Conservation (phyloP, 2,113 vertebrate genomes). For the Collichthys lucidus region DNA sequence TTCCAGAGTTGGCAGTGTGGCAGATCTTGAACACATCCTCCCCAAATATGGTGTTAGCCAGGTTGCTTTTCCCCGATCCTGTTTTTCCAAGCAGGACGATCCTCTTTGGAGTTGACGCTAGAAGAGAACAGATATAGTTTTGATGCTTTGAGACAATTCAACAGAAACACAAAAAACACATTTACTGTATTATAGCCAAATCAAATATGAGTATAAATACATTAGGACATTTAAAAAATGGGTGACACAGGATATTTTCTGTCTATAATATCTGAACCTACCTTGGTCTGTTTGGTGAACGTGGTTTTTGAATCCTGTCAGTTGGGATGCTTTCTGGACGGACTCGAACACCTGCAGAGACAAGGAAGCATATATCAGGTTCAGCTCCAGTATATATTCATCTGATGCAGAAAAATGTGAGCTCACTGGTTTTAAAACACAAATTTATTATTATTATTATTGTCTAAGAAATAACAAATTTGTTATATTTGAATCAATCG, state of each 20-base stretch:
- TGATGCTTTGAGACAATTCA: no score
- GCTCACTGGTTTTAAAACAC: background rate
- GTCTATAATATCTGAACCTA: conserved; percentile 18
- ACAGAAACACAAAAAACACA: no score
- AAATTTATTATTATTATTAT: background rate
- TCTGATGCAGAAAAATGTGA: background rate
- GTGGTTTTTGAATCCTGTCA: background rate
- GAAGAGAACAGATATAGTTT: background rate
- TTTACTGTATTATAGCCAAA: background rate
- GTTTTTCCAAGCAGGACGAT: conserved; percentile 71
- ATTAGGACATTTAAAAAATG: background rate
- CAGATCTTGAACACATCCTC: background rate
- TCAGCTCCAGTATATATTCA: background rate
- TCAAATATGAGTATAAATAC: background rate
- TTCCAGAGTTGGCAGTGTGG: conserved; percentile 39
- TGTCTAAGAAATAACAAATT: no score
- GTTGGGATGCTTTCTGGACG: conserved; percentile 16
- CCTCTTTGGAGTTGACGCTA: conserved; percentile 32
- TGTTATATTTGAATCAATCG: no score
- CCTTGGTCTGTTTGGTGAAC: conserved; percentile 22
- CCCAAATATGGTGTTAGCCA: conserved; percentile 59
- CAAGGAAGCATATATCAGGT: background rate
- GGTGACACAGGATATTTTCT: background rate
- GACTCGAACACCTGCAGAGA: conserved; percentile 50
- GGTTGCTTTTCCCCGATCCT: conserved; percentile 68